These are phyloP conservation scores for Gallinago media DNA, from an alignment of 2,113 vertebrate genomes.

Conservation along the genomic window DNA sequence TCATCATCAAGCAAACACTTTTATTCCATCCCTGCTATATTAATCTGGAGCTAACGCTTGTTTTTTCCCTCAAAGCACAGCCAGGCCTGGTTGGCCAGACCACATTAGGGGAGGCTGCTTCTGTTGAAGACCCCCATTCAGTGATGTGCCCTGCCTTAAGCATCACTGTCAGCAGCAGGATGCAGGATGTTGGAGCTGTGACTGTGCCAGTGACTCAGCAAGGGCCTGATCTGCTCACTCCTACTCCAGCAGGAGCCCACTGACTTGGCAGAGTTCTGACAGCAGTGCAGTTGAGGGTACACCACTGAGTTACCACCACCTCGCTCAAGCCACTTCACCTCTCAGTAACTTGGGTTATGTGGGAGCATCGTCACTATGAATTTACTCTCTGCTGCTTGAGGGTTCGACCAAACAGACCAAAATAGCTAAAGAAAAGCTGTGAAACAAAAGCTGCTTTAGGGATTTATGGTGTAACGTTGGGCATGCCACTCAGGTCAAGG, in stretches of 20 bases:
- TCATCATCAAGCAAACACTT: not conserved
- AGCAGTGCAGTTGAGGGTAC: not conserved
- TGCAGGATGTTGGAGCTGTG: not conserved
- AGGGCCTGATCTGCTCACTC: not conserved
- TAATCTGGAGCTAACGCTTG: not conserved
- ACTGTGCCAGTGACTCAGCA: not conserved
- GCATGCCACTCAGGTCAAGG: not conserved
- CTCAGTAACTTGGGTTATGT: not conserved
- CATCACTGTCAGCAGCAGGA: not conserved
- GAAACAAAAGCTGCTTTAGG: not conserved
- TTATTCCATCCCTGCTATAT: not conserved
- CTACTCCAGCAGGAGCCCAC: not conserved
- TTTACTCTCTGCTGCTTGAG: not conserved
- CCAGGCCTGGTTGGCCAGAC: not conserved
- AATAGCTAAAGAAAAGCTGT: not conserved
- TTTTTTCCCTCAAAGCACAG: not conserved
- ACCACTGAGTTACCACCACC: not conserved
- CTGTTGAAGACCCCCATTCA: not conserved
- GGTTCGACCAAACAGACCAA: not conserved
- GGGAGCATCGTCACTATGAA: not conserved
- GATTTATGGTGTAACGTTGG: not conserved
- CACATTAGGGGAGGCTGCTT: not conserved
- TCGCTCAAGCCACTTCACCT: not conserved
- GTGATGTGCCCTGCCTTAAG: not conserved
- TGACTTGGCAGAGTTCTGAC: not conserved